Evolutionary conservation across 2,888 invertebrate species (phyloP).

Genomic region (Sinodicranocentrus sp.): DNA sequence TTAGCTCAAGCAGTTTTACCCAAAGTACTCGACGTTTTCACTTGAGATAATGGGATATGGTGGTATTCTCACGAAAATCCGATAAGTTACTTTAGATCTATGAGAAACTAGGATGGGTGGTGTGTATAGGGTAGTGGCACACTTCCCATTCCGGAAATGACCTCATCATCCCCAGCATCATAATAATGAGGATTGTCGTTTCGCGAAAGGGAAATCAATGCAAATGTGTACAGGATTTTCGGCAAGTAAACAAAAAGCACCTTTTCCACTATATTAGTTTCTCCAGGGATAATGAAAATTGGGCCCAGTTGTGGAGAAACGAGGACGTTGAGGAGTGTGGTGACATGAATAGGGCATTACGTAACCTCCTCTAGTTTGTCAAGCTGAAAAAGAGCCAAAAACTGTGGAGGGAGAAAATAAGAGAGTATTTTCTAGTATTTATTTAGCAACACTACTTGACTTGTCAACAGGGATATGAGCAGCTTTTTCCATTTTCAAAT

Average conservation of each 20-base stretch:
- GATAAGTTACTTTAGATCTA: no score
- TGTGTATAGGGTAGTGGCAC: background rate
- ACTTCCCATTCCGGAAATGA: constrained; percentile 39
- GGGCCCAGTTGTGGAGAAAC: no score
- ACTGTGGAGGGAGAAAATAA: no score
- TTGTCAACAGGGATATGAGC: background rate
- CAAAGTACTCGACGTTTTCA: no score
- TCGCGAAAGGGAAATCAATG: constrained; percentile 9
- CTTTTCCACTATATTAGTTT: no score
- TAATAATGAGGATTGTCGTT: constrained; percentile 19
- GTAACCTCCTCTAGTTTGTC: background rate
- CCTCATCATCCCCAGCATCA: constrained; percentile 52
- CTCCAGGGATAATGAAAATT: no score
- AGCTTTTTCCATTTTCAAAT: background rate
- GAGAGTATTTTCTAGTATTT: background rate
- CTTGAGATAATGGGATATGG: no score
- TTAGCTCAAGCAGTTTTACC: no score
- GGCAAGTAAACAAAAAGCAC: no score
- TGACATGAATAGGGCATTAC: background rate
- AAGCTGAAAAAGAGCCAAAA: no score
- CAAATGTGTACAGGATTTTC: constrained; percentile 13
- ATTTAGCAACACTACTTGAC: constrained; percentile 5
- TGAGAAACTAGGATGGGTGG: no score
- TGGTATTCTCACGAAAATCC: no score
- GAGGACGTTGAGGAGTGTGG: background rate